Base-by-base conservation (phyloP, 2,888 invertebrate genomes). In the Troides helena region DNA sequence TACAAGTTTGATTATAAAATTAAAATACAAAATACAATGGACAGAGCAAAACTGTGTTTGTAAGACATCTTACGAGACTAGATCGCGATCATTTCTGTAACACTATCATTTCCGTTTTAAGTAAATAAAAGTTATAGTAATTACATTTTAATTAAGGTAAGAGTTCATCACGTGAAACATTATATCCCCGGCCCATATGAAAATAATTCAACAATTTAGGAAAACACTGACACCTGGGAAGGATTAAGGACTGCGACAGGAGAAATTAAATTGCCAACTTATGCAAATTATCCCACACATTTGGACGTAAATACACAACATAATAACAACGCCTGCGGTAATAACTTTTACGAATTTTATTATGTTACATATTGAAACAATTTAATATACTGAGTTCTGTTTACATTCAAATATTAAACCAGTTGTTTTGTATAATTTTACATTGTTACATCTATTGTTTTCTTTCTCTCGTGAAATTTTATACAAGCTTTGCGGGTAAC, bases 211-310 rank as follows among this genome's bases (percentile, higher is more conserved):
- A 53, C 53, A 43, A 43, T 43, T 43, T 43, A 43, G 43, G 10
- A 53, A 53, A 53, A 53, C 53, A 53, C 57, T 36, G 59, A 63
- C 63, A 63, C 68, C 63, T 63, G 59, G 61, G 67, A 63, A 59
- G 63, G 46, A 63, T 58, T 59, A 68, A 18, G 68, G 50, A 10
- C 25, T 58, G 46, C 50, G 57, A 59, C 63, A 62, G 14, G 58
- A 21, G 59, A 63, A 63, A 68, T 68, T 63, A 63, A 63, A 63
- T 68, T 63, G 58, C 50, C 46, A 36, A 63, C 63, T 62, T 67
- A 67, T 67, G 67, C 60, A 61, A 68, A 68, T 63, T 63, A 59
- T 58, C 12, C 46, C 30, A 46, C 50, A 58, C 59, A 57, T 68
- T 62, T 63, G 17, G n/a, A 59, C 21, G 46, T 63, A 68, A 68